Conservation (phyloP, 2,797 vertebrate genomes). For the Lophotriccus pileatus region DNA sequence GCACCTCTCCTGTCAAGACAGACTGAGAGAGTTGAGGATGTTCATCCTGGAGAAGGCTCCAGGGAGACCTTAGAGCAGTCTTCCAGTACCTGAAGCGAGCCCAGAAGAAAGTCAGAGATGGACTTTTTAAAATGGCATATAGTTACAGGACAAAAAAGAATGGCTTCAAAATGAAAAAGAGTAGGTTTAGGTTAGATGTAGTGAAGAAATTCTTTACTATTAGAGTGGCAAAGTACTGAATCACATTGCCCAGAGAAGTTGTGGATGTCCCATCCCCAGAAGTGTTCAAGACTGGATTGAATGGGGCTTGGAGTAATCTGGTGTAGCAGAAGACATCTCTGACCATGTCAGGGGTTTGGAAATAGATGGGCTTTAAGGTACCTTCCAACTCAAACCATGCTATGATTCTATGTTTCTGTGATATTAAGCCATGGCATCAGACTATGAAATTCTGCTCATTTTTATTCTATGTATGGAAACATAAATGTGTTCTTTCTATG, state of each 20-base stretch:
- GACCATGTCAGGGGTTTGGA: not conserved
- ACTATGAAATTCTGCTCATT: not conserved
- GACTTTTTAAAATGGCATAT: not conserved
- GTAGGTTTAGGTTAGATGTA: not conserved
- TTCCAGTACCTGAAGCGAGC: not conserved
- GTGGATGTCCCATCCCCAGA: not conserved
- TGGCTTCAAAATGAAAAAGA: not conserved
- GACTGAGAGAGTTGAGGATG: not conserved
- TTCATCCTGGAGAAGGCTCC: not conserved
- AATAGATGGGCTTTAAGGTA: not conserved
- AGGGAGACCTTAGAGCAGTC: not conserved
- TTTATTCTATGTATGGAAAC: not conserved
- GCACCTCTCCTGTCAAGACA: not conserved
- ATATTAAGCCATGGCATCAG: not conserved
- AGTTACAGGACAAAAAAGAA: not conserved
- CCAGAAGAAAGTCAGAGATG: not conserved
- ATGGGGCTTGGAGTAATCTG: not conserved
- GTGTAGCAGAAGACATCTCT: not conserved
- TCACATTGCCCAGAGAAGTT: not conserved
- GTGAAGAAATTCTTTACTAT: not conserved
- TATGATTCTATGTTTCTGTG: not conserved
- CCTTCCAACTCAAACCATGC: rapidly evolving
- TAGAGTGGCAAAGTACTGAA: not conserved
- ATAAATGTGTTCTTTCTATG: not conserved
- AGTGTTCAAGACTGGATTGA: not conserved